Evolutionary conservation across 2,888 invertebrate species (phyloP).

Genomic region (Calliopum simillimum): DNA sequence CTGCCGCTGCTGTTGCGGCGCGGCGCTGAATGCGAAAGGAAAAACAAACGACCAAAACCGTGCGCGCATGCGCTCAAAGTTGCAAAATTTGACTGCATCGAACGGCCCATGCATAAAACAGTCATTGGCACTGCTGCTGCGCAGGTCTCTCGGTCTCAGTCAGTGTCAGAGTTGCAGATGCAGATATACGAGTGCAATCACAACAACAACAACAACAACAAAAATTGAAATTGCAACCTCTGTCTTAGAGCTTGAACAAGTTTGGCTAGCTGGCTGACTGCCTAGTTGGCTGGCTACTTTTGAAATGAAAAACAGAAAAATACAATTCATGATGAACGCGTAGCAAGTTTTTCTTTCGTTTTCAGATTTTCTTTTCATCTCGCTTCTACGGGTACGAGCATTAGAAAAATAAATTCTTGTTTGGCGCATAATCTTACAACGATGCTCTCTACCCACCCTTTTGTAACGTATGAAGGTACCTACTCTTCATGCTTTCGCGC

Average conservation of each 20-base stretch:
- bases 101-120: neutral
- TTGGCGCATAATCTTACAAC: slow-evolving; percentile 12
- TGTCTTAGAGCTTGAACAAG: slow-evolving; percentile 31
- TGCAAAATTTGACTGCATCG: neutral
- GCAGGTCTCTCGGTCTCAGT: neutral
- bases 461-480: too few relatives aligned
- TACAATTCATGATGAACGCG: too few relatives aligned
- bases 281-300: slow-evolving; percentile 1
- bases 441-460: neutral
- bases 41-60: slow-evolving; percentile 22
- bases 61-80: neutral
- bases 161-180: neutral
- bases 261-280: slow-evolving; percentile 5
- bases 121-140: neutral
- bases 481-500: too few relatives aligned
- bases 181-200: neutral
- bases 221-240: slow-evolving; percentile 42
- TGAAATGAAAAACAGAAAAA: slow-evolving; percentile 32
- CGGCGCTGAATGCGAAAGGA: slow-evolving; percentile 32
- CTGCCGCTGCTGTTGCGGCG: neutral
- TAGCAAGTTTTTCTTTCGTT: neutral
- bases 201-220: slow-evolving; percentile 29
- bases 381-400: slow-evolving; percentile 13
- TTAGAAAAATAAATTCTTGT: slow-evolving; percentile 25
- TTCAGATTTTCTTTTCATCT: slow-evolving; percentile 21